Conservation (phyloP, 1,140 invertebrate species). For the Aphelinus certus region DNA sequence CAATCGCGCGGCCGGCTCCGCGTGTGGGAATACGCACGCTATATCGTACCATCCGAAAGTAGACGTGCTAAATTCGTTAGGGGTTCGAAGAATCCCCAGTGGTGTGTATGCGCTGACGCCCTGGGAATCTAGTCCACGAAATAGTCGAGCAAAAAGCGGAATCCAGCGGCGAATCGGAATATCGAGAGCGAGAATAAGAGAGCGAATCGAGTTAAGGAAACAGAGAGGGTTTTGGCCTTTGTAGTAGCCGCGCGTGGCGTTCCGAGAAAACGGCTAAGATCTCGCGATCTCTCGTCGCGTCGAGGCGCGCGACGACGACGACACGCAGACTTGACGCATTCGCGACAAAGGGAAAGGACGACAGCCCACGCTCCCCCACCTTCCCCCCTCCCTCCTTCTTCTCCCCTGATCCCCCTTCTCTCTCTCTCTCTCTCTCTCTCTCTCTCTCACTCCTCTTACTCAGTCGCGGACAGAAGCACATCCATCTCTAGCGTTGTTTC, state of each 20-base stretch:
- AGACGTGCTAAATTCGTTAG: too few species aligned
- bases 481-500: conserved; percentile 49
- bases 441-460: conserved; percentile 27
- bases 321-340: conserved; percentile 11
- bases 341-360: conserved; percentile 2
- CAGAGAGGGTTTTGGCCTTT: conserved; percentile 41
- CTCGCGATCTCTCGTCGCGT: conserved; percentile 43
- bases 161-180: conserved; percentile 47
- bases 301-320: background rate
- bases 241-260: conserved; percentile 49
- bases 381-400: conserved; percentile 31
- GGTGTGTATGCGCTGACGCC: too few species aligned
- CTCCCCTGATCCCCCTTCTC: background rate
- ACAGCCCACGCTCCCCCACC: too few species aligned
- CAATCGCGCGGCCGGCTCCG: too few species aligned
- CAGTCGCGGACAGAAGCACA: conserved; percentile 26
- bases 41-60: too few species aligned
- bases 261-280: conserved; percentile 54
- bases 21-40: too few species aligned
- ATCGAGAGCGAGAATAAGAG: conserved; percentile 49
- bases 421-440: conserved; percentile 43
- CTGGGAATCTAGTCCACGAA: background rate
- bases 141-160: conserved; percentile 10
- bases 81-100: background rate
- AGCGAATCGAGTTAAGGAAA: background rate